Percentiles rank a stretch among this genome's conserved stretches.
These are phyloP conservation scores for Pristionchus pacificus DNA, from an alignment of 1,140 invertebrate species.

Conservation along the genomic window DNA sequence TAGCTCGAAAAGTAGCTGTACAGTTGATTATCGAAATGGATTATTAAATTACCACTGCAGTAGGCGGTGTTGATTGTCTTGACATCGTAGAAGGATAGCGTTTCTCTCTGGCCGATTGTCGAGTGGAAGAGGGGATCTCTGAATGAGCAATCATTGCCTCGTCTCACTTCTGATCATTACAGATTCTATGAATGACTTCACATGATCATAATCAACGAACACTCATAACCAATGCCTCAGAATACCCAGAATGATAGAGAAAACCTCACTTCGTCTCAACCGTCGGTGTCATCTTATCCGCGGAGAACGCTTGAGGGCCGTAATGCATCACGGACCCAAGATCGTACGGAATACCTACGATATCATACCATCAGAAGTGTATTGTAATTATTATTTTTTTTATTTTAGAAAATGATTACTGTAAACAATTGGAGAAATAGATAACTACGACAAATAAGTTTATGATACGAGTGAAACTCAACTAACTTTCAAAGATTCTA, in stretches of 20 bases:
- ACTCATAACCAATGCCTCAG: too few relatives aligned
- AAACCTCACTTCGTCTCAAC: slow-evolving; percentile 41
- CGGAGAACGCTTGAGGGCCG: slow-evolving; percentile 56
- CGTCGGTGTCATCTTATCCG: slow-evolving; percentile 45
- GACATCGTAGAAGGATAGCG: slow-evolving; percentile 50
- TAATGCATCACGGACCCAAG: slow-evolving; percentile 63
- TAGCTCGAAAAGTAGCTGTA: too few relatives aligned
- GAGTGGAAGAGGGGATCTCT: slow-evolving; percentile 45
- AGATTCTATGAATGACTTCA: too few relatives aligned
- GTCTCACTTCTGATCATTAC: too few relatives aligned
- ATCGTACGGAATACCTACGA: slow-evolving; percentile 59
- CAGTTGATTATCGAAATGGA: too few relatives aligned
- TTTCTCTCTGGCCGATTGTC: slow-evolving; percentile 53
- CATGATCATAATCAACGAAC: too few relatives aligned
- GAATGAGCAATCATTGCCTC: slow-evolving; percentile 2
- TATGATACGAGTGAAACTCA: too few relatives aligned
- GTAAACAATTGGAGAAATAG: slow-evolving; percentile 28
- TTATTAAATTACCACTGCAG: slow-evolving; percentile 45
- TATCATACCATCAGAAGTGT: too few relatives aligned
- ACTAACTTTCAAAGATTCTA: too few relatives aligned
- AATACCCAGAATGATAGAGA: background rate
- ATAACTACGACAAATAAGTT: too few relatives aligned
- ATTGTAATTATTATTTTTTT: too few relatives aligned
- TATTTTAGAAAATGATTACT: slow-evolving; percentile 57
- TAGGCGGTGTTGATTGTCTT: slow-evolving; percentile 51